Base-by-base conservation (phyloP, 2,797 vertebrate genomes). In the Neosilurus hyrtlii region DNA sequence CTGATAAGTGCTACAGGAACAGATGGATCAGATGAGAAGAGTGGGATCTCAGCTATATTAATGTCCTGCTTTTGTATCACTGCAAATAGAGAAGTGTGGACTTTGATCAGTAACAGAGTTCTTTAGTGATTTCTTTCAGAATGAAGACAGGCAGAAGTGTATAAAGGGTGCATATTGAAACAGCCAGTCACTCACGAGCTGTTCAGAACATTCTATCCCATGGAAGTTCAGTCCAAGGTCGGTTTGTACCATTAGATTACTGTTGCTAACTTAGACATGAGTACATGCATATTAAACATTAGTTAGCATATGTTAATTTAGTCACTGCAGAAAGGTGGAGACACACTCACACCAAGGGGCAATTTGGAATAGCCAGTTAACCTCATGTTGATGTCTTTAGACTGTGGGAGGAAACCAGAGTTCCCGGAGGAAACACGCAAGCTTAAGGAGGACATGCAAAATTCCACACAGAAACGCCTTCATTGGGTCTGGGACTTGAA, bases 11-110 rank as follows among this genome's bases (percentile, higher is more conserved):
- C 24, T 24, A 74, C 9, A 82, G 57, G 37, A 74, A 81, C 62
- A 18, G 49, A 73, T 11, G 49, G 49, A 78, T 26, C 82, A 82
- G 68, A 59, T 66, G 51, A 81, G 4, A 8, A 49, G 15, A 61
- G 35, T 51, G 43, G 22, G 68, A 79, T 82, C 70, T 84, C 57
- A 73, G 65, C 73, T 82, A 82, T 83, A 85, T 82, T 24, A 59
- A 79, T 79, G 71, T 51, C 62, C 70, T 81, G 75, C 59, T 56
- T 84, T 82, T 67, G 16, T 56, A 65, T 74, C 18, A 37, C 11
- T 71, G 14, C 37, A 62, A 59, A 79, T 62, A 22, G 43, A 75
- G 51, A 82, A 82, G 20, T 49, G 80, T 26, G 20, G 26, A 30
- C 57, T 83, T 72, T 79, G 70, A 78, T 85, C 85, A 79, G 67